phyloP scores from a whole-genome alignment of 1,140 invertebrate genomes.

The Lasaia peninsularis region DNA sequence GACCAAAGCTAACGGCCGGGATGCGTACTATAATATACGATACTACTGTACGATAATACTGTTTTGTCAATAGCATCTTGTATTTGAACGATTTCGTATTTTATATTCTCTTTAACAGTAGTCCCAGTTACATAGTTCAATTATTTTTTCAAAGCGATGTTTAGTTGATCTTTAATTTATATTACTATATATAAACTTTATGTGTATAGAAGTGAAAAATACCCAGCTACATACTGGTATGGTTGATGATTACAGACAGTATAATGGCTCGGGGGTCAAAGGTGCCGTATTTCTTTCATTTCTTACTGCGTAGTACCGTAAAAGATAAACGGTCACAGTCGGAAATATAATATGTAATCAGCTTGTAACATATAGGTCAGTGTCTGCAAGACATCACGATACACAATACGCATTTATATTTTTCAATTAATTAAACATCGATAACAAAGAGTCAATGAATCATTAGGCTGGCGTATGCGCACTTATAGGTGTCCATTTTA shows the following conservation, averaged over 20 bases:
- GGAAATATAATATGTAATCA: slow-evolving; percentile 22
- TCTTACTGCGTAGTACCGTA: slow-evolving; percentile 52
- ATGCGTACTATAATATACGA: neutral
- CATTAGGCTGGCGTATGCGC: neutral
- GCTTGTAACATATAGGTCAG: slow-evolving; percentile 10
- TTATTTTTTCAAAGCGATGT: too few relatives aligned
- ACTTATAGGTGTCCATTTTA: neutral
- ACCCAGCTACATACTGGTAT: too few relatives aligned
- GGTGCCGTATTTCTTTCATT: neutral
- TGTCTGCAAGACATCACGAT: slow-evolving; percentile 7
- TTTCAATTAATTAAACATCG: neutral
- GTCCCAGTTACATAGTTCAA: too few relatives aligned
- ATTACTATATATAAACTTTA: too few relatives aligned
- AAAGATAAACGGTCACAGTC: slow-evolving; percentile 58
- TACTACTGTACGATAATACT: too few relatives aligned
- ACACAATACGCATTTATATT: neutral
- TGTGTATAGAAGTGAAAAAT: too few relatives aligned
- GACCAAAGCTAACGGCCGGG: neutral
- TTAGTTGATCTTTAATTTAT: too few relatives aligned
- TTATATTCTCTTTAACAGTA: too few relatives aligned
- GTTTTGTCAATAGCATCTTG: too few relatives aligned
- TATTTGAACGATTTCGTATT: too few relatives aligned
- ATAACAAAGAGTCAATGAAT: slow-evolving; percentile 11
- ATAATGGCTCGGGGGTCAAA: too few relatives aligned
- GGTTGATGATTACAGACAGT: too few relatives aligned